phyloP scores from a whole-genome alignment of 2,113 vertebrate species.

The Xyrauchen texanus region DNA sequence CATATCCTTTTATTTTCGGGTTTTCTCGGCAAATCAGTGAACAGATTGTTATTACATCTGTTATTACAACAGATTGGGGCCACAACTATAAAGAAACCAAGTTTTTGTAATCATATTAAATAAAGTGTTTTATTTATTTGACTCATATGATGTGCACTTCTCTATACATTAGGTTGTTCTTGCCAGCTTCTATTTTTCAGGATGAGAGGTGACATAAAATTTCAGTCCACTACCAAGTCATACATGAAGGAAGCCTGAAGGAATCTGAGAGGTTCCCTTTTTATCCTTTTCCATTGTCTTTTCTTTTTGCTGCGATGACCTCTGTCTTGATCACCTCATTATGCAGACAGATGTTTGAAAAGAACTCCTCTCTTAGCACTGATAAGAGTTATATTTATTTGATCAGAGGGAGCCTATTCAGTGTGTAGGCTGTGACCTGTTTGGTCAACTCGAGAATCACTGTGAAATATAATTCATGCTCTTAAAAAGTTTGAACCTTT shows the following conservation, averaged over 20 bases:
- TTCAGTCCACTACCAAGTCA: slow-evolving; percentile 2
- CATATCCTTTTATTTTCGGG: too few relatives aligned
- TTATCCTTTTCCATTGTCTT: slow-evolving; percentile 22
- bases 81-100: too few relatives aligned
- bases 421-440: slow-evolving; percentile 3
- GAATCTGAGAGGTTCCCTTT: slow-evolving; percentile 20
- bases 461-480: slow-evolving; percentile 10
- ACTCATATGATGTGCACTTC: background rate
- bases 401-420: slow-evolving; percentile 6
- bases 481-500: background rate
- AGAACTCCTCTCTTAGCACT: slow-evolving; percentile 17
- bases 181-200: background rate
- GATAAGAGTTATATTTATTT: slow-evolving; percentile 34
- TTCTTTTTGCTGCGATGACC: slow-evolving; percentile 17
- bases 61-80: too few relatives aligned
- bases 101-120: too few relatives aligned
- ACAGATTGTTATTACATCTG: too few relatives aligned
- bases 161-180: background rate
- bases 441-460: background rate
- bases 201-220: slow-evolving; percentile 5
- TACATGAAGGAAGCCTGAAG: background rate
- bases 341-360: slow-evolving; percentile 44
- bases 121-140: too few relatives aligned
- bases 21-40: too few relatives aligned
- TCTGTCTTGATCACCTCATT: slow-evolving; percentile 36